Percentiles rank a stretch among this genome's conserved stretches.
These are phyloP conservation scores for Noctua janthe DNA, from an alignment of 2,888 invertebrate genomes.

Conservation along the genomic window DNA sequence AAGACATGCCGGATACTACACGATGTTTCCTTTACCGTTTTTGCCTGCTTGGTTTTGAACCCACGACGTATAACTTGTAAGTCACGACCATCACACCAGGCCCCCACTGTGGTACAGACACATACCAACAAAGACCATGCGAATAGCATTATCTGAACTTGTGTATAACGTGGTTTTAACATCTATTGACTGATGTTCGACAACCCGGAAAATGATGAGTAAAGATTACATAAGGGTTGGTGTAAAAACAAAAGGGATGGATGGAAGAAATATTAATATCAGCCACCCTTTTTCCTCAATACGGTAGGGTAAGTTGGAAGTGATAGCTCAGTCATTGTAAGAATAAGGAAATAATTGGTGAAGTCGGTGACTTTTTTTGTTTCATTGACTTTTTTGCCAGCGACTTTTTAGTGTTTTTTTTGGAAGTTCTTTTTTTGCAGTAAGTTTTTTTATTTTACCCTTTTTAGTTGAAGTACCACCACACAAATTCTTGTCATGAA, in stretches of 20 bases:
- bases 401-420: no score
- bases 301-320: neutral
- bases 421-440: no score
- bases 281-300: neutral
- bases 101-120: neutral
- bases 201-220: neutral
- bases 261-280: neutral
- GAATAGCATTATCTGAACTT: neutral
- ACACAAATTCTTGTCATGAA: no score
- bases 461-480: no score
- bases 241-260: neutral
- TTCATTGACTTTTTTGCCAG: no score
- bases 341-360: neutral
- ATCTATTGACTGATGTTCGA: neutral
- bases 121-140: neutral
- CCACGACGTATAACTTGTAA: neutral
- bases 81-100: neutral
- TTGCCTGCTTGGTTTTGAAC: neutral
- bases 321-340: neutral
- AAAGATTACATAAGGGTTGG: neutral
- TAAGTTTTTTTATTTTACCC: no score
- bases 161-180: neutral
- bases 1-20: neutral
- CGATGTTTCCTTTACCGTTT: neutral
- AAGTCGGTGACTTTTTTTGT: no score